A percentile compares a stretch with the other conserved stretches of the same genome.
phyloP scores from a whole-genome alignment of 2,797 vertebrate species.

The Gambelia wislizenii region DNA sequence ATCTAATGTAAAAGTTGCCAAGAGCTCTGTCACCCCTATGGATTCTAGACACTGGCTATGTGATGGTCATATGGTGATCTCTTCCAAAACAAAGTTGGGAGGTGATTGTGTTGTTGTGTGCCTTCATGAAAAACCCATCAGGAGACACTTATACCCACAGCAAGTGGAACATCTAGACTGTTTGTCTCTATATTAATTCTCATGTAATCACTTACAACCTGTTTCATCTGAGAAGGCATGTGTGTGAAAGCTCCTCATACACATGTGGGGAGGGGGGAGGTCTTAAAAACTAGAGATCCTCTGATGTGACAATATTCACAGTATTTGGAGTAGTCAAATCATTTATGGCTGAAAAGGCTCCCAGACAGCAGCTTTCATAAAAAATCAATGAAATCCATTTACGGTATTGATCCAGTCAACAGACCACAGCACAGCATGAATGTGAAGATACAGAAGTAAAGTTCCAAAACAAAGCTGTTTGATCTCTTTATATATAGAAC shows the following conservation, averaged over 20 bases:
- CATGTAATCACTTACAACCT: background rate
- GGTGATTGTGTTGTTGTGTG: no score
- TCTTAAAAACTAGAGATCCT: background rate
- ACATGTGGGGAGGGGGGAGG: background rate
- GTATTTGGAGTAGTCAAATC: background rate
- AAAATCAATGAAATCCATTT: no score
- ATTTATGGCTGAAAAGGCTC: background rate
- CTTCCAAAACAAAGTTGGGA: background rate
- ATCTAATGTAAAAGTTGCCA: background rate
- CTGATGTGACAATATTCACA: background rate
- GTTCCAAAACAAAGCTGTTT: no score
- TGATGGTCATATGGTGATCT: background rate
- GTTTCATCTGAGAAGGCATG: background rate
- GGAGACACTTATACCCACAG: background rate
- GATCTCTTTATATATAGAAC: no score
- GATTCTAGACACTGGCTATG: background rate
- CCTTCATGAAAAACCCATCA: background rate
- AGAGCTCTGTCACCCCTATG: background rate
- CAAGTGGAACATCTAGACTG: background rate
- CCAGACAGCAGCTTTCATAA: background rate
- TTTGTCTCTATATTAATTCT: background rate
- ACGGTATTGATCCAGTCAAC: no score
- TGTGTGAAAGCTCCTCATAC: background rate
- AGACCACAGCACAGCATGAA: no score
- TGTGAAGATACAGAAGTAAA: no score